Base-by-base conservation (phyloP, 2,888 invertebrate species). In the Pachycephus smyrnensis region DNA sequence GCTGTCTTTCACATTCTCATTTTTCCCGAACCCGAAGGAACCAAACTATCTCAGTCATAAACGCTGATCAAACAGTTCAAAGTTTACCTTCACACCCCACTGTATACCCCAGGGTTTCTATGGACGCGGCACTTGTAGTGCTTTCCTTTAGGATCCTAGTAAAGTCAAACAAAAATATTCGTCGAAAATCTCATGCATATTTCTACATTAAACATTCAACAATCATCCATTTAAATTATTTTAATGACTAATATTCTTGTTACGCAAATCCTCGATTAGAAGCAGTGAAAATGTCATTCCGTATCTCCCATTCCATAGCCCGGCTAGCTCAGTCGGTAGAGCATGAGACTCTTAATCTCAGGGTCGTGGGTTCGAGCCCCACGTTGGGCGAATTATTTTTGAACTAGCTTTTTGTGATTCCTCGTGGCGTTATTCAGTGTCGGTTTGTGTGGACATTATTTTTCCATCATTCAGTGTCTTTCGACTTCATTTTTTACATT, bases 331-430 rank as follows among this genome's bases (percentile, higher is more conserved):
- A 88, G 89, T 89, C 89, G 88, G 87, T 87, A 88, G 88, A 90
- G 88, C 89, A 88, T 88, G 88, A 88, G 87, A 90, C 88, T 89
- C 88, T 87, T 87, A 88, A 89, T 88, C 89, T 89, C 89, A 89
- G 88, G 90, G 89, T 89, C 89, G 89, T 90, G 88, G 88, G 87
- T 89, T 88, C 88, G 87, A 89, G 88, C 89, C 89, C 87, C 89
- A 89, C 89, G 88, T 88, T 88, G 89, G 88, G 89, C 89, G 88
- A 76, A 73, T 71, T 81, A 82, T 75, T 81, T 85, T 86, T 81
- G 0, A 55, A 55, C 9, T 55, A 1, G 1, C 4, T 15, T 37
- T 37, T 37, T 37, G 12, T 37, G 12, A 37, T 37, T 12, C 1
- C 1, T 37, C 12, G 4, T 4, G 4, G 4, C 15, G 1, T 12